Evolutionary conservation across 1,140 invertebrate species (phyloP).

Genomic region (Tetramorium simillimum): DNA sequence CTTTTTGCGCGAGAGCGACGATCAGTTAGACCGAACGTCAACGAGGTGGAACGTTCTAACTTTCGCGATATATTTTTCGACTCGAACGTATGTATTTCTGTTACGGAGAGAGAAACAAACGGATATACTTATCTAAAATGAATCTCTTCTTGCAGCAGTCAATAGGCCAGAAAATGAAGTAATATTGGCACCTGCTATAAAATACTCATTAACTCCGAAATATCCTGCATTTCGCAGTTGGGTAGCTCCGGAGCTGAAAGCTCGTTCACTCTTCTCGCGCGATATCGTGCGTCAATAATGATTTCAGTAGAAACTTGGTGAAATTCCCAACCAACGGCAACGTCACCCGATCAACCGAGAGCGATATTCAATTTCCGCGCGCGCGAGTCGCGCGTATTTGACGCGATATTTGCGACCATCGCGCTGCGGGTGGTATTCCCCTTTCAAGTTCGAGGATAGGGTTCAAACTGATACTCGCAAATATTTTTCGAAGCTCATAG

Average conservation of each 20-base stretch:
- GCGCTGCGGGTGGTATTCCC: conserved; percentile 25
- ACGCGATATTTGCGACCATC: conserved; percentile 51
- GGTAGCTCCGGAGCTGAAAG: background rate
- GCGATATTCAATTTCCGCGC: conserved; percentile 66
- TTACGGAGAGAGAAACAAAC: background rate
- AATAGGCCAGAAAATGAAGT: background rate
- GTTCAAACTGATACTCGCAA: conserved; percentile 22
- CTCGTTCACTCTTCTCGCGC: background rate
- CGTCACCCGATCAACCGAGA: conserved; percentile 16
- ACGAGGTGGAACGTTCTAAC: conserved; percentile 5
- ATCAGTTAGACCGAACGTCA: conserved; percentile 46
- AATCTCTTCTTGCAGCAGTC: background rate
- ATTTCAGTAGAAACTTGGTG: background rate
- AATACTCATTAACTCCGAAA: conserved; percentile 9
- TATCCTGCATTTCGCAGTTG: background rate
- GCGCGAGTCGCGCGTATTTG: conserved; percentile 7
- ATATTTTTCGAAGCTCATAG: conserved; percentile 27
- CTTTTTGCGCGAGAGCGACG: background rate
- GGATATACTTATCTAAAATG: background rate
- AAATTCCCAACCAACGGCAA: conserved; percentile 15
- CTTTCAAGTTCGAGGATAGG: conserved; percentile 41
- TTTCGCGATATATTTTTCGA: background rate
- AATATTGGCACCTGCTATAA: background rate
- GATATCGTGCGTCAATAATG: conserved; percentile 33
- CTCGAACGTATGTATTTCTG: background rate